Base-by-base conservation (phyloP, 2,797 vertebrate species). In the Cuniculus paca region DNA sequence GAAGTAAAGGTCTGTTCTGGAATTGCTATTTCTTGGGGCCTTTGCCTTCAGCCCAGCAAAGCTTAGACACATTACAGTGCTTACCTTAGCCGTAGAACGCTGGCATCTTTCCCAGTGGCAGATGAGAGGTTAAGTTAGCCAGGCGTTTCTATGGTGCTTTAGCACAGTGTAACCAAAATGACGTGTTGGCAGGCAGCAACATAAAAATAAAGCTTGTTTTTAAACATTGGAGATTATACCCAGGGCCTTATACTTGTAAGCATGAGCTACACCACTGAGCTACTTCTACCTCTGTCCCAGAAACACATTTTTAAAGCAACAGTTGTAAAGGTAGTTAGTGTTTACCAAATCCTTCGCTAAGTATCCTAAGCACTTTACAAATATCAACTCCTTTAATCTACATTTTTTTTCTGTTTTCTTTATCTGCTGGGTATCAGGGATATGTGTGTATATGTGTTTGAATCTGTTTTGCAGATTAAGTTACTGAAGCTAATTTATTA, bases 1-100 rank as follows among this genome's bases (percentile, higher is more conserved):
- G 63, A 81, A 92, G 4, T 22, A 83, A 80, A 90, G n/a, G 2
- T 78, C 52, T 94, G 13, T 92, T 82, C 89, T 70, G 31, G 87
- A 82, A 86, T 92, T 61, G 16, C 54, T 75, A 0, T 86, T 82
- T 95, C 12, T 54, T 52, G 50, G 68, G 19, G 39, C 31, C 42
- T 77, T 42, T 20, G 7, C 45, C 78, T 81, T 48, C 31, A 20
- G 34, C 36, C 42, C 0, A 88, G n/a, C 63, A 82, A 58, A 95
- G 39, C 52, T 63, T 48, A 14, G 0, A 52, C 26, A 39, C 34
- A 50, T 42, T 20, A 1, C 3, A 85, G 1, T 26, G 20, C 45
- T 13, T 50, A 6, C 70, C 61, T 26, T 52, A 4, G 28, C 28
- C 4, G 28, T 36, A 31, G 61, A 88, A 72, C 22, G 1, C 0